Conservation (phyloP, 2,888 invertebrate species). For the Rhaphigaster nebulosa region DNA sequence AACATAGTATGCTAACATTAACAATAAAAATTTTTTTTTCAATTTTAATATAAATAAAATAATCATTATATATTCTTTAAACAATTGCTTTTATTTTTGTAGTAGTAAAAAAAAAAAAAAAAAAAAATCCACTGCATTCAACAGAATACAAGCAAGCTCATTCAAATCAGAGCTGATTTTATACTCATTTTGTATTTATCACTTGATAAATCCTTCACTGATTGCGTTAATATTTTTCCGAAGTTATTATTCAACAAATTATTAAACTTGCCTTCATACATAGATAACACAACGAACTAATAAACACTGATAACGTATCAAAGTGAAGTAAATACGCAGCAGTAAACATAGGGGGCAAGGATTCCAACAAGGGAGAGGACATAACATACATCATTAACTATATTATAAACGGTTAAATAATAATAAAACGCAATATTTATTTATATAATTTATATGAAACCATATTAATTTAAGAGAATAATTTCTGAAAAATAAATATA, state of each 20-base stretch:
- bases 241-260: background rate
- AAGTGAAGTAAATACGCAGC: background rate
- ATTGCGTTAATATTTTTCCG: background rate
- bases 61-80: too few relatives aligned
- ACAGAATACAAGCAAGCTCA: background rate
- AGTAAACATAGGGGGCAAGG: background rate
- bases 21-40: too few relatives aligned
- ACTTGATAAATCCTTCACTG: background rate
- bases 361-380: background rate
- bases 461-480: too few relatives aligned
- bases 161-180: background rate
- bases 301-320: constrained; percentile 14
- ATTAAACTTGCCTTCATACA: background rate
- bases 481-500: too few relatives aligned
- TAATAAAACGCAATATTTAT: background rate
- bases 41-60: too few relatives aligned
- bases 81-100: too few relatives aligned
- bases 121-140: too few relatives aligned
- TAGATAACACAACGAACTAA: background rate
- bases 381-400: background rate
- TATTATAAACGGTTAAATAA: background rate
- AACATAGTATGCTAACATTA: too few relatives aligned
- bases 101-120: too few relatives aligned
- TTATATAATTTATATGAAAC: background rate
- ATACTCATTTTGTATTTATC: background rate